Conservation (phyloP, 2,888 invertebrate species). For the Orthonevra nobilis region DNA sequence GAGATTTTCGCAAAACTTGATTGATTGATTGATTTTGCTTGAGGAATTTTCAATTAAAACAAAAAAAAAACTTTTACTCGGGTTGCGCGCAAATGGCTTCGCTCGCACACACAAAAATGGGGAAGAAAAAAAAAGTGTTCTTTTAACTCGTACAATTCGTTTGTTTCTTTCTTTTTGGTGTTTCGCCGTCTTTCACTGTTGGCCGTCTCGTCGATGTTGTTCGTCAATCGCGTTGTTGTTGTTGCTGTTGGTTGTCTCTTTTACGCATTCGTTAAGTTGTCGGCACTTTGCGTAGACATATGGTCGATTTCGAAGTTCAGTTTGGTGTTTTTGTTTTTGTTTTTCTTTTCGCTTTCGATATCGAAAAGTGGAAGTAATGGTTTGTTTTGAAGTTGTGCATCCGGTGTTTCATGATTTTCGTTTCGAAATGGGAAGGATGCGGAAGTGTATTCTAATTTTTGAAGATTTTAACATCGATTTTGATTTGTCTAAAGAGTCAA, state of each 20-base stretch:
- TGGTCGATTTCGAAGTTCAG: constrained; percentile 42
- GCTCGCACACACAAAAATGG: constrained; percentile 66
- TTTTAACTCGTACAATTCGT: constrained; percentile 55
- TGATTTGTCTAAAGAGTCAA: too few species aligned
- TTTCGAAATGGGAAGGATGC: constrained; percentile 10
- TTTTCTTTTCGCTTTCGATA: too few species aligned
- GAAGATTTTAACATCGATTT: too few species aligned
- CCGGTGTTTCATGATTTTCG: constrained; percentile 14
- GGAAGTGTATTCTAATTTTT: constrained; percentile 3
- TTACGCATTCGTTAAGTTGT: constrained; percentile 62
- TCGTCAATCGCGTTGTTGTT: constrained; percentile 35
- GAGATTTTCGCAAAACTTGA: constrained; percentile 32
- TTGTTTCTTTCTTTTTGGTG: constrained; percentile 29
- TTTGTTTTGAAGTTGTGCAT: too few species aligned
- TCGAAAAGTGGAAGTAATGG: constrained; percentile 26
- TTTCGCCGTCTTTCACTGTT: constrained; percentile 4
- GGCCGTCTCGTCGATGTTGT: constrained; percentile 32
- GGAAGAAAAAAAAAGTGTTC: constrained; percentile 59
- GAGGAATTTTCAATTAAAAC: constrained; percentile 20
- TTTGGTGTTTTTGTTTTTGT: background rate
- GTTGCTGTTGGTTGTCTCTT: constrained; percentile 49
- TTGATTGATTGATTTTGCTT: constrained; percentile 21
- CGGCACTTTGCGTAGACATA: constrained; percentile 67
- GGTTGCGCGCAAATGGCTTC: constrained; percentile 68
- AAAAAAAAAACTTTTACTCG: constrained; percentile 22